Evolutionary conservation across 2,888 invertebrate genomes (phyloP).

Genomic region (Conomelus anceps): DNA sequence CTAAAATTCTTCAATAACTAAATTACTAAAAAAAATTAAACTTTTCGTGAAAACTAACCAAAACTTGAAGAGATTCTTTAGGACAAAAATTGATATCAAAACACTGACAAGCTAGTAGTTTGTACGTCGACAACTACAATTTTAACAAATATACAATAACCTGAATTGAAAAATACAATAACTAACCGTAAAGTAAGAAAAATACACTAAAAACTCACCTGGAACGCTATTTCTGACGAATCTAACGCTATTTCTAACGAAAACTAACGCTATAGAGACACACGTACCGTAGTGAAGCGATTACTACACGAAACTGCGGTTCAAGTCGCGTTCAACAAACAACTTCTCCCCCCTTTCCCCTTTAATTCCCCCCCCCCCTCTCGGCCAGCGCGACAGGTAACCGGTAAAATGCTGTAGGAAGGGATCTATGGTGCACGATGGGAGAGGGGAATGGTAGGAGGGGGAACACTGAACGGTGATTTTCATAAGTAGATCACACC

Average conservation of each 20-base stretch:
- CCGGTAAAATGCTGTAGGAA: background rate
- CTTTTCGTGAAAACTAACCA: too few species aligned
- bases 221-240: background rate
- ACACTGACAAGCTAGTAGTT: too few species aligned
- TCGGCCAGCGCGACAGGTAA: background rate
- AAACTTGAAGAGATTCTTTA: too few species aligned
- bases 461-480: background rate
- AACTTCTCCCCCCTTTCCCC: background rate
- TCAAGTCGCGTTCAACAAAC: background rate
- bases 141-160: too few species aligned
- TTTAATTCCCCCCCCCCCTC: background rate
- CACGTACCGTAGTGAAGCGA: background rate
- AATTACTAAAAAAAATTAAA: too few species aligned
- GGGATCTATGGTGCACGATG: background rate
- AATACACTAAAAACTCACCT: background rate
- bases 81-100: too few species aligned
- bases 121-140: too few species aligned
- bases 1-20: too few species aligned
- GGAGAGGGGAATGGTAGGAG: background rate
- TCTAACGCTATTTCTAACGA: too few species aligned
- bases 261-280: background rate
- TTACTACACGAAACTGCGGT: background rate
- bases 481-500: background rate
- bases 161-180: too few species aligned
- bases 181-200: background rate